Conservation (phyloP, 2,797 vertebrate species). For the Lithobates pipiens region DNA sequence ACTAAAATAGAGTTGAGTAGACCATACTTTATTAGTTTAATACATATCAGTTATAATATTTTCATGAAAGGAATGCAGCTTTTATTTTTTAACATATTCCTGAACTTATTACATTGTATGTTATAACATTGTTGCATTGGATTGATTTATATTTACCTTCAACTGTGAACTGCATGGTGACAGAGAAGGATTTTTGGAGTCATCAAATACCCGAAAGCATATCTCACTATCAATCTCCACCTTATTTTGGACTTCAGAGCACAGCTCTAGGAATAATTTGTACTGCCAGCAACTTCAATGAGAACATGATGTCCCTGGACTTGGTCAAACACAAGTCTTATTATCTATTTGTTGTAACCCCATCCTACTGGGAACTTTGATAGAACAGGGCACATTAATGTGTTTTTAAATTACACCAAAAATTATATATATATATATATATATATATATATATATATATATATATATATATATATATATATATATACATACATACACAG, state of each 20-base stretch:
- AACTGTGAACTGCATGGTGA: not conserved
- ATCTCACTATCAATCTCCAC: constrained; percentile 12
- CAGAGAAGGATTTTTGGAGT: not conserved
- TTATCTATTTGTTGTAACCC: constrained; percentile 18
- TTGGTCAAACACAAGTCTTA: constrained; percentile 8
- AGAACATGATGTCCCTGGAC: constrained; percentile 44
- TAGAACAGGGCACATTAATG: not conserved
- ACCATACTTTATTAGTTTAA: too few relatives aligned
- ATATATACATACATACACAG: too few relatives aligned
- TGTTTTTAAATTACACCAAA: too few relatives aligned
- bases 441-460: too few relatives aligned
- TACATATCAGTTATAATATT: too few relatives aligned
- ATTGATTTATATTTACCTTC: not conserved
- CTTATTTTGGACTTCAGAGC: constrained; percentile 42
- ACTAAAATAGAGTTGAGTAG: too few relatives aligned
- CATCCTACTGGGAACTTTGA: constrained; percentile 17
- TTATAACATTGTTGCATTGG: not conserved
- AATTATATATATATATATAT: too few relatives aligned
- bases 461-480: too few relatives aligned
- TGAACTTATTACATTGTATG: not conserved
- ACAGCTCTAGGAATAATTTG: constrained; percentile 43
- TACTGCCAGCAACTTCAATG: constrained; percentile 44
- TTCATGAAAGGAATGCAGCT: too few relatives aligned
- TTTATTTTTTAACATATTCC: too few relatives aligned
- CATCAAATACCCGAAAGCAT: constrained; percentile 13